A percentile compares a stretch with the other conserved stretches of the same genome.
phyloP scores from a whole-genome alignment of 64 coral and sea anemone species.

The Trachythela sp. region DNA sequence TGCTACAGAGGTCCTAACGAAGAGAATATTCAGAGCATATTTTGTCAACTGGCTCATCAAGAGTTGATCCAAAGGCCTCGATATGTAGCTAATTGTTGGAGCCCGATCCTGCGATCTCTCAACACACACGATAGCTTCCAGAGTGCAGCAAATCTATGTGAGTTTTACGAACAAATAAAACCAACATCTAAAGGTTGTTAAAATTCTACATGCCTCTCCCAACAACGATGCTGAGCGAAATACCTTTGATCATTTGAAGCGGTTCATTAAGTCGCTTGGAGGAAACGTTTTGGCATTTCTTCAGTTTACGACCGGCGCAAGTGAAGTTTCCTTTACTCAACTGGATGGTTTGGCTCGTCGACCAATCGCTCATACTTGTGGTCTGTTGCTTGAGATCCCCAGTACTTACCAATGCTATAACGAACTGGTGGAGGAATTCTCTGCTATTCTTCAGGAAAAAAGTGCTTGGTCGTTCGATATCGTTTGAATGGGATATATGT shows the following conservation, averaged over 20 bases:
- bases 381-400: slow-evolving; percentile 11
- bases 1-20: slow-evolving; percentile 29
- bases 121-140: too few relatives aligned
- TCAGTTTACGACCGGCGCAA: slow-evolving; percentile 33
- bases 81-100: slow-evolving; percentile 49
- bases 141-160: not conserved
- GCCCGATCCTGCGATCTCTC: not conserved
- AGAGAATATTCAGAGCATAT: slow-evolving; percentile 25
- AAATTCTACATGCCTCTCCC: slow-evolving; percentile 31
- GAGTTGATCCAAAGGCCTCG: slow-evolving; percentile 42
- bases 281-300: slow-evolving; percentile 20
- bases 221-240: slow-evolving; percentile 20
- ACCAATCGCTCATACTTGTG: slow-evolving; percentile 38
- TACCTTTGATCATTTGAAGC: slow-evolving; percentile 21
- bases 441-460: not conserved
- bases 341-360: not conserved
- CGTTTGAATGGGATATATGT: not conserved
- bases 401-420: slow-evolving; percentile 30
- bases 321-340: not conserved
- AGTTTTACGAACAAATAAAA: slow-evolving; percentile 3
- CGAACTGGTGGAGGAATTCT: not conserved
- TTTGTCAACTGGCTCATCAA: too few relatives aligned
- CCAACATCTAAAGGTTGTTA: slow-evolving; percentile 48
- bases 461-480: slow-evolving; percentile 14
- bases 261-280: slow-evolving; percentile 29